Percentiles rank a stretch among this genome's conserved stretches.
phyloP scores from a whole-genome alignment of 2,888 invertebrate species.

The Hedychridium roseum region DNA sequence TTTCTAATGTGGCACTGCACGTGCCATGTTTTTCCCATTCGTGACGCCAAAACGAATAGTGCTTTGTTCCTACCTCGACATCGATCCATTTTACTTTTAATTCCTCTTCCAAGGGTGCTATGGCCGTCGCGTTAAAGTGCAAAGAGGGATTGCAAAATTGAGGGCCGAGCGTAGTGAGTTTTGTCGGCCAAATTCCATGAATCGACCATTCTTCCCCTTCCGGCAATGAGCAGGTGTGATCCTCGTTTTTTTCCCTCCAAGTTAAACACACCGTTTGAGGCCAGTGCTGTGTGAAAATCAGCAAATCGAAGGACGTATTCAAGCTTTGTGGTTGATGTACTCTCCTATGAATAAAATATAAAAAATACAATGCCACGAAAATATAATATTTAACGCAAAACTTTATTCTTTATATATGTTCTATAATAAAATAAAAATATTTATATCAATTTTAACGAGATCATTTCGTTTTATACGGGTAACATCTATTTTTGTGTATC shows the following conservation, averaged over 20 bases:
- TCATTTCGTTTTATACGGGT: no score
- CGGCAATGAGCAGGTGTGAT: constrained; percentile 74
- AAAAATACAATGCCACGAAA: no score
- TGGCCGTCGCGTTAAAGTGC: constrained; percentile 71
- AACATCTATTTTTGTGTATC: no score
- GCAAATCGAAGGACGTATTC: constrained; percentile 82
- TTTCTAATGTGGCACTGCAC: constrained; percentile 71
- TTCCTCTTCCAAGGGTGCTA: constrained; percentile 68
- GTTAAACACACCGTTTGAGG: constrained; percentile 76
- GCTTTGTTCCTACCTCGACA: constrained; percentile 69
- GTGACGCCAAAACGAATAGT: constrained; percentile 76
- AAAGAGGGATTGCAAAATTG: constrained; percentile 75
- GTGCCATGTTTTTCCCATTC: constrained; percentile 88
- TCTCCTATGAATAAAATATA: no score
- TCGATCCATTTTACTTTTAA: constrained; percentile 77
- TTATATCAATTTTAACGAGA: no score
- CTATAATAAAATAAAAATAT: no score
- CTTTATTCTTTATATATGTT: no score
- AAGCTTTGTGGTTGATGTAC: no score
- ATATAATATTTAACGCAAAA: no score
- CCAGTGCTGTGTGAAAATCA: constrained; percentile 86
- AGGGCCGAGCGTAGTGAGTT: constrained; percentile 73
- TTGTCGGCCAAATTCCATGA: constrained; percentile 86
- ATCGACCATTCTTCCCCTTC: constrained; percentile 75
- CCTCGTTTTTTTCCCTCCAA: constrained; percentile 72